Base-by-base conservation (phyloP, 2,888 invertebrate genomes). In the Pachycephus smyrnensis region DNA sequence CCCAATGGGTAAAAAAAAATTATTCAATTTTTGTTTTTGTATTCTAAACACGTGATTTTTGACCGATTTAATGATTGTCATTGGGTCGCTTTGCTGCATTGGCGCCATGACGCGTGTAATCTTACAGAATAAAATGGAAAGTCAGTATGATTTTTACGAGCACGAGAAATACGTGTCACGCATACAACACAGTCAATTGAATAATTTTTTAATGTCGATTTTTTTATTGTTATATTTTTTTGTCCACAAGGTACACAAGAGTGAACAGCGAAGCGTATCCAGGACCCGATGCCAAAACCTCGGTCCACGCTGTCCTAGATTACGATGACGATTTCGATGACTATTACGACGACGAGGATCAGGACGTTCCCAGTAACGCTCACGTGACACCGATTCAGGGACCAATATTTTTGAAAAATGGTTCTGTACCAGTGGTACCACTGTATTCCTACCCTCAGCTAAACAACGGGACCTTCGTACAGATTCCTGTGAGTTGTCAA, bases 381-480 rank as follows among this genome's bases (percentile, higher is more conserved):
- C 94, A 95, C 30, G 96, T 97, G 76, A 97, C 97, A 33, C 97
- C 97, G 36, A 96, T 97, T 80, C 96, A 97, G 91, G 97, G 97
- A 68, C 97, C 97, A n/a, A 97, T 97, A 90, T 95, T 94, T 88
- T 92, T 97, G 84, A 95, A 96, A 92, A 97, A 97, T 91, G 97
- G 97, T 80, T 94, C 95, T 73, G 96, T 97, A 76, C 97, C 97
- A 74, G 97, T 97, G 11, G 97, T 97, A 82, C 97, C 97, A 33
- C 93, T 97, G 73, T 97, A 96, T 85, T 96, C 97, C 76, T 97
- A 97, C 92, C 95, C 96, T 75, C 95, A 96, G 85, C 93, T 96
- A 88, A 96, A 96, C 92, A 97, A 97, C 92, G 97, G 97, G 83
- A 95, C 96, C 74, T 95, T 96, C 91, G 95, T 97, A 86, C 97